Base-by-base conservation (phyloP, 1,140 invertebrate species). In the Whitmania pigra region DNA sequence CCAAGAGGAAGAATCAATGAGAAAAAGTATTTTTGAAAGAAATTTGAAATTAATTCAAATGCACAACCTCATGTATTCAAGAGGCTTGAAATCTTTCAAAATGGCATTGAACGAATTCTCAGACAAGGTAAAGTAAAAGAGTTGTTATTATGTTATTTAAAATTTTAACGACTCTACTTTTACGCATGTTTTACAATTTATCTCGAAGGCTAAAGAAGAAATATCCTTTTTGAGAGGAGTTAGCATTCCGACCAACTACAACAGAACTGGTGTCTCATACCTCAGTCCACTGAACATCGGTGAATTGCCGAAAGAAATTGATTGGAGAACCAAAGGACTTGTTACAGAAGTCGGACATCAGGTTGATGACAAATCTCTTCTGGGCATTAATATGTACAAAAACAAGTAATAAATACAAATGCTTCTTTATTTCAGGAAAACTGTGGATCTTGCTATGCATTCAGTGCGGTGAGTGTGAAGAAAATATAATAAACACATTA, bases 291-390 rank as follows among this genome's bases (percentile, higher is more conserved):
- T 27, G 22, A 68, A 22, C 27, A 68, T 53, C 43, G 25, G 43
- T 9, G 53, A 25, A 22, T 13, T 53, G 25, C 73, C 73, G 5
- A 22, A 25, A 18, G 73, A 72, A 20, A 80, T 85, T 49, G 84
- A 84, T 76, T 84, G 83, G 83, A 78, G 83, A 53, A 76, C 72
- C 1, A 78, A 83, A 69, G 82, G 82, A 17, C 81, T 81, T 73
- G 83, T 84, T 13, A 85, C 84, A 5, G 76, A 78, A 17, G 80
- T 85, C 11, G 83, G 82, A 72, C 78, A 84, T 74, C 85, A 85
- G 77, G 83, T 78, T 71, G 43, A 49, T 15, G 13, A 49, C 9
- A 49, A 49, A 49, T 0, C 43, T 11, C 15, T 49, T 15, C 15
- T 49, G 13, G 13, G 13, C 43, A 49, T 15, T 15, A 49, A 49